Conservation (phyloP, 2,113 vertebrate species). For the Eidolon helvum region DNA sequence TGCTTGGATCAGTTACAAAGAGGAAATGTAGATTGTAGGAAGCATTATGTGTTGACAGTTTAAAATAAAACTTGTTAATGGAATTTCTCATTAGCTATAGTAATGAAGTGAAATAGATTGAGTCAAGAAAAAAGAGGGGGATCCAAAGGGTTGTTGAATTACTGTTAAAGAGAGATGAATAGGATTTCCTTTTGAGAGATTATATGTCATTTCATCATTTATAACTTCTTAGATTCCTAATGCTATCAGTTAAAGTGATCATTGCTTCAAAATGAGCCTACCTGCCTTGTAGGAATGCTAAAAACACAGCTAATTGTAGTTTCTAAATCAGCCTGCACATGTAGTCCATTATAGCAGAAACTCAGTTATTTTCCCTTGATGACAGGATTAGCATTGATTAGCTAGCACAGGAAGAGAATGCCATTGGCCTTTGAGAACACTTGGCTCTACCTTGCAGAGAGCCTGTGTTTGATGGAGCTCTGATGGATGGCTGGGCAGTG, state of each 20-base stretch:
- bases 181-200: conserved; percentile 4
- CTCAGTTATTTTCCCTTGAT: not conserved
- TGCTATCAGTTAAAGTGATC: not conserved
- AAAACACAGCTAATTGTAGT: not conserved
- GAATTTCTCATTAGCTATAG: not conserved
- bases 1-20: conserved; percentile 2
- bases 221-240: not conserved
- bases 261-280: not conserved
- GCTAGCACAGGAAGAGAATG: not conserved
- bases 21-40: not conserved
- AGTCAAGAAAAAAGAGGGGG: not conserved
- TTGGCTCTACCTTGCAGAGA: not conserved
- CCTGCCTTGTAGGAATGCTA: not conserved
- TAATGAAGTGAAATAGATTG: not conserved
- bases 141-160: not conserved
- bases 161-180: not conserved
- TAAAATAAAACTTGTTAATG: not conserved
- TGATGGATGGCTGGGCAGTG: not conserved
- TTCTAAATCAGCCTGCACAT: not conserved
- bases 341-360: not conserved
- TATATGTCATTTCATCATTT: not conserved
- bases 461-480: not conserved
- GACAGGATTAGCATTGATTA: conserved; percentile 13
- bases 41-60: not conserved
- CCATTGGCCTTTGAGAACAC: not conserved